Evolutionary conservation across 2,888 invertebrate genomes (phyloP), one percentile per base, ranked within the genome.

Genomic region (Andrena marginata): DNA sequence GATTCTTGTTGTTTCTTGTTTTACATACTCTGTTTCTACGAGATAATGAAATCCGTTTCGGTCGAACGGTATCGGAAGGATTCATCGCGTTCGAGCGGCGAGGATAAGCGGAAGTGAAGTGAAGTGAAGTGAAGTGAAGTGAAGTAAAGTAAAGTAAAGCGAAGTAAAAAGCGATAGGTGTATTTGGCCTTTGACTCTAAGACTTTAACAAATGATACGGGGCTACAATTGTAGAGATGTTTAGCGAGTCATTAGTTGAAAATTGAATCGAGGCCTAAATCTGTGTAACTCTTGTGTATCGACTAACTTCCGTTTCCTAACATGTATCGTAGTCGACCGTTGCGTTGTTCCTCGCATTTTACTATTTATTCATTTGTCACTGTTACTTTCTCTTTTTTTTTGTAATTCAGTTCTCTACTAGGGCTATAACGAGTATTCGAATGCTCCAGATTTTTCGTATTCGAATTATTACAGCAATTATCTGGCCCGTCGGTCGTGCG

Each of bases 271-370:
- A 64, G 80, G 77, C 71, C 81, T 81, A 76, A 76, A 33, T 56
- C 26, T 48, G 49, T 65, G 23, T n/a, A 77, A 48, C 60, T 63
- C 16, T 60, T 35, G 26, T 13, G 4, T 56, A 56, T 60, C 54
- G 69, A 49, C 62, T 62, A 74, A 74, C 62, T 74, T 74, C 16
- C 54, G 26, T 68, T 68, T 63, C 68, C 54, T 56, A 72, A 63
- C 49, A 72, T n/a, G n/a, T n/a, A n/a, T 72, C 68, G 10, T 80
- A 80, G 80, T 80, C 80, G 73, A 69, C 71, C 60, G 49, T 79
- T 79, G 79, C 60, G 49, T 79, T 79, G 79, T 81, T 81, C 79
- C 79, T 81, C 59, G 69, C 49, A 81, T 79, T 79, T 73, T 81
- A 42, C 62, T 79, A 81, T 81, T 79, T 79, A 81, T 81, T 79